Conservation (phyloP, 2,797 vertebrate species). For the Ceryle rudis region DNA sequence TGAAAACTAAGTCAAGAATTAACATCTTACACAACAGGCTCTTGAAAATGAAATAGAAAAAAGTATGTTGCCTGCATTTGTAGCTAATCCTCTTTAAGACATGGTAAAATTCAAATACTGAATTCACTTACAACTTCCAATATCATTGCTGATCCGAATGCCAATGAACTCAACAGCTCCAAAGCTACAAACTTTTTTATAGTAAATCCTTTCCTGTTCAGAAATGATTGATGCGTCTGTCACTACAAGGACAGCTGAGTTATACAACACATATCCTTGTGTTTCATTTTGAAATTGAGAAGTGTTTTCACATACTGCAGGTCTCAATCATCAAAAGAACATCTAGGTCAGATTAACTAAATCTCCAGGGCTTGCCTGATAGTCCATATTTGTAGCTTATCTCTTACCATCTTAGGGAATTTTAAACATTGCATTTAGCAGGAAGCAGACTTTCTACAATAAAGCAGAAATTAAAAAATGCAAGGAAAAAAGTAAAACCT, state of each 20-base stretch:
- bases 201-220: constrained; percentile 78
- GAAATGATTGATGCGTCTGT: constrained; percentile 75
- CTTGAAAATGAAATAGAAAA: constrained; percentile 83
- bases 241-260: constrained; percentile 74
- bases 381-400: constrained; percentile 80
- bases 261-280: constrained; percentile 68
- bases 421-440: constrained; percentile 74
- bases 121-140: constrained; percentile 84
- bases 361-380: constrained; percentile 79
- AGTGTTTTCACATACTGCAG: constrained; percentile 79
- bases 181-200: constrained; percentile 84
- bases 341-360: constrained; percentile 88
- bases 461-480: neutral
- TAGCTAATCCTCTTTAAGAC: constrained; percentile 90
- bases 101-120: constrained; percentile 81
- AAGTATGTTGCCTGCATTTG: constrained; percentile 75
- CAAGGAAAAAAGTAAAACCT: neutral
- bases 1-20: constrained; percentile 67
- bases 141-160: constrained; percentile 82
- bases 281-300: constrained; percentile 84
- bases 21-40: constrained; percentile 83
- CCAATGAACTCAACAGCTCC: constrained; percentile 80
- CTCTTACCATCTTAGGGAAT: constrained; percentile 80
- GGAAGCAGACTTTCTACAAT: constrained; percentile 22
- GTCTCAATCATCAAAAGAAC: constrained; percentile 88